Conservation (phyloP, 2,797 vertebrate species). For the Furcifer pardalis region DNA sequence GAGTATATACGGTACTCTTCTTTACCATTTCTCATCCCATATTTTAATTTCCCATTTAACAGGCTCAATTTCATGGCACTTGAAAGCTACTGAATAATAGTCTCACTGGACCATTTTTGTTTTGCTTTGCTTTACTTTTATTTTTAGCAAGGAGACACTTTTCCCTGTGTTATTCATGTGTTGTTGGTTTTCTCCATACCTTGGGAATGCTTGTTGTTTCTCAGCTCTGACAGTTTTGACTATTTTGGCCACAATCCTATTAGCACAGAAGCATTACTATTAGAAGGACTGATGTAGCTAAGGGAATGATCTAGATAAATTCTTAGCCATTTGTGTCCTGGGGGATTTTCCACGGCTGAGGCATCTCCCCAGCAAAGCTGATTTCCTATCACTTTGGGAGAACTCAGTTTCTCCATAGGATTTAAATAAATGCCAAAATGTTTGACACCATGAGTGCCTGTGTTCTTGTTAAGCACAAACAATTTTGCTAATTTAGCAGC, state of each 20-base stretch:
- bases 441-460: background rate
- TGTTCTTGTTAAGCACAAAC: background rate
- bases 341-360: background rate
- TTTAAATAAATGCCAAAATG: background rate
- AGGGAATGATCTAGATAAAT: background rate
- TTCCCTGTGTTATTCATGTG: too few species aligned
- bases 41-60: too few species aligned
- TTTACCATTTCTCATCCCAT: too few species aligned
- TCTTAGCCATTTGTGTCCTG: background rate
- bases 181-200: too few species aligned
- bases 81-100: too few species aligned
- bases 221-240: background rate
- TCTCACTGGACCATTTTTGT: too few species aligned
- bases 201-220: too few species aligned
- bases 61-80: too few species aligned
- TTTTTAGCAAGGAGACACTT: too few species aligned
- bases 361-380: background rate
- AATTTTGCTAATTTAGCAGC: constrained; percentile 21
- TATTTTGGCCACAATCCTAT: background rate
- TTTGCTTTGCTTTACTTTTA: too few species aligned
- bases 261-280: background rate
- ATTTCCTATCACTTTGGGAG: background rate
- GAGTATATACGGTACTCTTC: too few species aligned
- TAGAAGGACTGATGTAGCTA: background rate
- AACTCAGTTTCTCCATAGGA: background rate